Base-by-base conservation (phyloP, 1,140 invertebrate species). In the Procambarus virginalis region DNA sequence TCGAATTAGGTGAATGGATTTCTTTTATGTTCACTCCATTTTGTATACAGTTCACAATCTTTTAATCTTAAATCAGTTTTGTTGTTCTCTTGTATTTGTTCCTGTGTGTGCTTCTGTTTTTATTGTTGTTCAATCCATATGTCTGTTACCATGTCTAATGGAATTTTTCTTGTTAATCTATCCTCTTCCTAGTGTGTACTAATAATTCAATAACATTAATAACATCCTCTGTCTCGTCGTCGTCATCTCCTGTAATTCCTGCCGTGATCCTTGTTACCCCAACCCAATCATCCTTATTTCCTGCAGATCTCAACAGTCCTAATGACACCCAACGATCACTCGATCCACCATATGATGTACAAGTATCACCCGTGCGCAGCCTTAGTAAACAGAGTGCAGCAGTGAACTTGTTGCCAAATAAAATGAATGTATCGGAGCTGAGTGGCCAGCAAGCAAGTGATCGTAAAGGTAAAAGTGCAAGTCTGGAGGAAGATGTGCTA, bases 401-500 rank as follows among this genome's bases (percentile, higher is more conserved):
- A 17, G 87, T 89, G 73, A 89, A 34, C 55, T 70, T 89, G 17
- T 51, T 89, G 46, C 87, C 87, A 4, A 89, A 84, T 73, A 89
- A 89, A 51, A 84, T 89, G 80, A 89, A 89, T 83, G 80, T 89
- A 34, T 83, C 81, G 12, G 73, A 80, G 22, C 81, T 83, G 12
- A 89, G 87, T 49, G 87, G 87, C 34, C 81, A 89, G 8, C 79
- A 77, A 34, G 17, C 55, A 49, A 22, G n/a, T 70, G 55, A 79
- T 45, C 58, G 51, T 5, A 60, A 76, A 17, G 49, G 76, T 49
- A 83, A 48, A n/a, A 20, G 51, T 4, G 68, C 22, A 12, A 58
- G 51, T 64, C 5, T 77, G 34, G 73, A 89, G 78, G 87, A 89
- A 8, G 81, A 83, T 10, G 14, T 48, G 10, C 12, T 83, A 10